Conservation (phyloP, 2,113 vertebrate species). For the Vidua chalybeata region DNA sequence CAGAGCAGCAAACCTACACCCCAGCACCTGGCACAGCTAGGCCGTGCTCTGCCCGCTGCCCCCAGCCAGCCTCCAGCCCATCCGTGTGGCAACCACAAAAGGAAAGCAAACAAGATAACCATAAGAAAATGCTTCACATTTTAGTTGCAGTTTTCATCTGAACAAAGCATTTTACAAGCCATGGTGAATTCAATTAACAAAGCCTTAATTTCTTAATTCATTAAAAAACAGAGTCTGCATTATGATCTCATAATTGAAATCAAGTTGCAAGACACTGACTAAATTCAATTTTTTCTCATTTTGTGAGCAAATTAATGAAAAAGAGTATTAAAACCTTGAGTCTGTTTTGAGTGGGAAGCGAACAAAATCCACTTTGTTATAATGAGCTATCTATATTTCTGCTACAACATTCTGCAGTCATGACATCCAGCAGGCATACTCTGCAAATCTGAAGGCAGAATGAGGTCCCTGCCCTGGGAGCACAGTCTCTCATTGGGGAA, state of each 20-base stretch:
- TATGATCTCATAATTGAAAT: slow-evolving; percentile 9
- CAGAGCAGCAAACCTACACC: not conserved
- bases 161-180: not conserved
- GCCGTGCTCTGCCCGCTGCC: not conserved
- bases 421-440: not conserved
- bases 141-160: not conserved
- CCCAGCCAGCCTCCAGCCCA: not conserved
- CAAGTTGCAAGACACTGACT: not conserved
- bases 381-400: not conserved
- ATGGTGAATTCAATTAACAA: not conserved
- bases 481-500: not conserved
- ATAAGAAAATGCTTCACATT: rapidly evolving
- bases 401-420: not conserved
- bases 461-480: not conserved
- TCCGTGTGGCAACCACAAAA: not conserved
- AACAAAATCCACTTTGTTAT: not conserved
- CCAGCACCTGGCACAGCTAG: rapidly evolving
- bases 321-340: not conserved
- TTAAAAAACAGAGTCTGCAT: slow-evolving; percentile 2
- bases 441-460: not conserved
- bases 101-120: not conserved
- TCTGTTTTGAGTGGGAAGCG: not conserved
- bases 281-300: not conserved
- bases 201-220: not conserved
- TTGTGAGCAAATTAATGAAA: slow-evolving; percentile 1